A percentile compares a stretch with the other conserved stretches of the same genome.
Evolutionary conservation across 2,113 vertebrate genomes (phyloP).

Genomic region (Petaurus breviceps): DNA sequence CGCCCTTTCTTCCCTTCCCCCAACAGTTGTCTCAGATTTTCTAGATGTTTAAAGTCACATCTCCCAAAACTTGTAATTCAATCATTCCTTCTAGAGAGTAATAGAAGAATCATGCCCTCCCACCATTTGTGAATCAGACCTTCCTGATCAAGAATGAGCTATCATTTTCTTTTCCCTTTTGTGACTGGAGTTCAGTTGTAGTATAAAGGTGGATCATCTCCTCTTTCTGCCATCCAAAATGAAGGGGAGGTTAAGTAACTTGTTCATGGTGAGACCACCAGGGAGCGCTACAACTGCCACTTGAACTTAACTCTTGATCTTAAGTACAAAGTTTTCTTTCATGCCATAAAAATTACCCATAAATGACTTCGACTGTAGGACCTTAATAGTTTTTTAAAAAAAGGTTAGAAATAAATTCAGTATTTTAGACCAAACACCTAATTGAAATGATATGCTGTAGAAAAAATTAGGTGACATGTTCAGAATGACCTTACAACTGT

Average conservation of each 20-base stretch:
- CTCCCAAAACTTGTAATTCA: constrained; percentile 11
- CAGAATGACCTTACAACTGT: background rate
- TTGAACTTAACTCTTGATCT: too few relatives aligned
- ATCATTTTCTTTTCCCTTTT: constrained; percentile 41
- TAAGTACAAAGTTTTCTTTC: too few relatives aligned
- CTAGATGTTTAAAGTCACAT: constrained; percentile 1
- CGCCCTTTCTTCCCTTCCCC: background rate
- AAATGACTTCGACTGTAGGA: background rate
- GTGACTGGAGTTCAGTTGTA: constrained; percentile 18
- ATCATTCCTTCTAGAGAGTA: background rate
- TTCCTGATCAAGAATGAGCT: constrained; percentile 12
- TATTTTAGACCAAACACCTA: background rate
- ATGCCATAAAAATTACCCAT: background rate
- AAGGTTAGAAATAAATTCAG: background rate
- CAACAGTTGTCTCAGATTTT: background rate
- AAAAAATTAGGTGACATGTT: background rate
- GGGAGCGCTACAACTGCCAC: too few relatives aligned
- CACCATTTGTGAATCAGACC: constrained; percentile 22
- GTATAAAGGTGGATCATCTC: background rate
- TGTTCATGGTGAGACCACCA: background rate
- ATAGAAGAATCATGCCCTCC: background rate
- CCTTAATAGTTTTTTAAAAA: background rate
- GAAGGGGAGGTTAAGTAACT: background rate
- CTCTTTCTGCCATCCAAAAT: constrained; percentile 25
- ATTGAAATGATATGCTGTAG: background rate